phyloP scores from a whole-genome alignment of 2,113 vertebrate species.

The Peromyscus polionotus region DNA sequence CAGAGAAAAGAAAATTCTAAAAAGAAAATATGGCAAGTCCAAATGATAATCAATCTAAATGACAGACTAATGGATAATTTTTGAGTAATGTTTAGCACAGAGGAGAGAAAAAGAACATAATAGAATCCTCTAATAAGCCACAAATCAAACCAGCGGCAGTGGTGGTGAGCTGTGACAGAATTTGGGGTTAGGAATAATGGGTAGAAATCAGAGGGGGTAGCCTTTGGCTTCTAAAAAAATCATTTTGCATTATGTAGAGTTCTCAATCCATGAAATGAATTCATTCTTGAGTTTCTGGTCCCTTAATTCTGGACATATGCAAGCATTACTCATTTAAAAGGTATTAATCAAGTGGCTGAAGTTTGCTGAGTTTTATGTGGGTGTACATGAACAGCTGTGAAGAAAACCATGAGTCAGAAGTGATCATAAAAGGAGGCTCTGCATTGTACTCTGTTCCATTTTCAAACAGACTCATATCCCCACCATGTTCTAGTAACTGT shows the following conservation, averaged over 20 bases:
- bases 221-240: neutral
- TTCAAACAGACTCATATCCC: neutral
- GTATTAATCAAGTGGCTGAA: neutral
- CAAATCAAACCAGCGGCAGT: neutral
- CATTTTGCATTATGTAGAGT: slow-evolving; percentile 28
- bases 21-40: neutral
- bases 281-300: neutral
- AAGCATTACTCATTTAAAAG: neutral
- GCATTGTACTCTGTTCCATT: neutral
- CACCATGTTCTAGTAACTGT: neutral
- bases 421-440: neutral
- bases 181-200: neutral
- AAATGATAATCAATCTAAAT: neutral
- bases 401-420: neutral
- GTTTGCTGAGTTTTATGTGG: neutral
- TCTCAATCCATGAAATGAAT: slow-evolving; percentile 28
- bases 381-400: neutral
- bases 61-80: neutral
- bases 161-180: neutral
- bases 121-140: neutral
- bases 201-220: neutral
- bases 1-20: neutral
- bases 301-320: neutral
- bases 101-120: neutral
- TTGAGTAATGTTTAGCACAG: neutral